Evolutionary conservation across 2,113 vertebrate genomes (phyloP).

Genomic region (Chamaetylas fuelleborni): DNA sequence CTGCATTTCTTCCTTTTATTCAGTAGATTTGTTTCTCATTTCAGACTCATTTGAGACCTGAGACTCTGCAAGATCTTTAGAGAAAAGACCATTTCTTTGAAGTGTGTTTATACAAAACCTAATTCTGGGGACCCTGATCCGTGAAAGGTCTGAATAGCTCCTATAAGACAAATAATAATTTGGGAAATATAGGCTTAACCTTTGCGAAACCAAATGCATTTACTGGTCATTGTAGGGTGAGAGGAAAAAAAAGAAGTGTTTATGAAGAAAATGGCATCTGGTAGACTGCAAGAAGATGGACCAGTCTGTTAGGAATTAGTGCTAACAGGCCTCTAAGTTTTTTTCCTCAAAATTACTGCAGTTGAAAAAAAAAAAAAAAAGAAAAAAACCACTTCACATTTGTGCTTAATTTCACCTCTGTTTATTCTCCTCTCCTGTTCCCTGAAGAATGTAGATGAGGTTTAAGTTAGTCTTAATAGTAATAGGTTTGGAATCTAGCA

Average conservation of each 20-base stretch:
- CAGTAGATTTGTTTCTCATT: conserved; percentile 22
- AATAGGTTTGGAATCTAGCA: conserved; percentile 68
- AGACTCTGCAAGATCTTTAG: neutral
- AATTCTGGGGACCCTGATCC: conserved; percentile 14
- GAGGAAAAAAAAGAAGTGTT: neutral
- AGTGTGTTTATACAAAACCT: conserved; percentile 5
- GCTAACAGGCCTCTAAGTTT: conserved; percentile 31
- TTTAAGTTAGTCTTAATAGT: conserved; percentile 68
- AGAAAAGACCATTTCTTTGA: neutral
- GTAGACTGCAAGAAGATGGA: neutral
- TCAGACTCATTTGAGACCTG: neutral
- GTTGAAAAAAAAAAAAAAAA: neutral
- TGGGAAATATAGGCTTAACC: neutral
- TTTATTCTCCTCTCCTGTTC: conserved; percentile 62
- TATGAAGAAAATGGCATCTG: neutral
- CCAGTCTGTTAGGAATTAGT: conserved; percentile 16
- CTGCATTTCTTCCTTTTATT: neutral
- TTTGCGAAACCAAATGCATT: conserved; percentile 1
- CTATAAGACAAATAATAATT: conserved; percentile 9
- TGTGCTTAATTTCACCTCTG: conserved; percentile 64
- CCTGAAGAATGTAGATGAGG: conserved; percentile 68
- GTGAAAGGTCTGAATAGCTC: neutral
- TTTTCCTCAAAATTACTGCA: conserved; percentile 45
- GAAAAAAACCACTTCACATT: conserved; percentile 32
- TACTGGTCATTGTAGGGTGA: neutral